Evolutionary conservation across 2,113 vertebrate genomes (phyloP), one percentile per base, ranked within the genome.

Genomic region (Brienomyrus brachyistius): DNA sequence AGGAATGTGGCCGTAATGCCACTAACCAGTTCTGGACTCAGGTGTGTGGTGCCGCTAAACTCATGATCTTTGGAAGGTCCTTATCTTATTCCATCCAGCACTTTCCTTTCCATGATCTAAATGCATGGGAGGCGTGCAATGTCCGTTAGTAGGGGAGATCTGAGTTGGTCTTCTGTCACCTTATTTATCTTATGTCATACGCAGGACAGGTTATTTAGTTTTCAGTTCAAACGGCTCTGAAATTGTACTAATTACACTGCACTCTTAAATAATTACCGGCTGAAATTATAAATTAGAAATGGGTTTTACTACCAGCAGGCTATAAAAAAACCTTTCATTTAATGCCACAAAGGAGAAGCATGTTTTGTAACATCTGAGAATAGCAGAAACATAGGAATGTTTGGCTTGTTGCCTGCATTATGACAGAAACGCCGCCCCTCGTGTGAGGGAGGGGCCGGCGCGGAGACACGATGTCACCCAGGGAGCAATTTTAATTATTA

Each of bases 1-100:
- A 99, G 93, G 97, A 97, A 92, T 99, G 98, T 82, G 98, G 98
- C 10, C 95, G 94, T 0, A 98, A 98, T 89, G 93, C 96, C 89
- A 98, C 97, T 21, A 97, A 96, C 90, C 93, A 95, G 89, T 95
- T 98, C 93, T 99, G 98, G 98, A 97, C 90, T 92, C 96, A 96
- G 91, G 98, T 99, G 94, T 96, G 95, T 93, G 19, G 54, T 80
- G 2, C 21, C 11, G 52, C 10, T 2, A 8, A 3, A 52, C 27
- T n/a, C 17, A 54, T 54, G 85, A 84, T 48, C 45, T 48, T 40
- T 2, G 7, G 23, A 62, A 62, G 56, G 31, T 80, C 19, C 7
- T 80, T 80, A 19, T 43, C 74, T 13, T 80, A 40, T 7, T 51
- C n/a, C 5, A 43, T 80, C 35, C 74, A 80, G 17, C 74, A 40